Evolutionary conservation across 1,140 invertebrate species (phyloP).

Genomic region (Hermatobates lingyangjiaoensis): DNA sequence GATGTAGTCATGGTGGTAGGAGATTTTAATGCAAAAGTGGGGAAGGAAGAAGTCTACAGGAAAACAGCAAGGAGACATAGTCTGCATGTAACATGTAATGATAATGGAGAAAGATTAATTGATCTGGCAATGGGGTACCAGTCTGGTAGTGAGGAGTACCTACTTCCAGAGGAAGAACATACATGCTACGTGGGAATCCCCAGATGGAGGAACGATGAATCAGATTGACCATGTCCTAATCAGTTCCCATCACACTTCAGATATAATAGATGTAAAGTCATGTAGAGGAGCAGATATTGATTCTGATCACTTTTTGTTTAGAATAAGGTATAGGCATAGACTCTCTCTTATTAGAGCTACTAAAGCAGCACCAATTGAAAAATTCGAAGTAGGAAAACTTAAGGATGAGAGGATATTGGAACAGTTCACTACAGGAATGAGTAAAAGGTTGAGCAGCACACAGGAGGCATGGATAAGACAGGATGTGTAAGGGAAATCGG

Average conservation of each 20-base stretch:
- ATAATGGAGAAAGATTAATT: no score
- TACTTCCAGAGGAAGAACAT: conserved; percentile 13
- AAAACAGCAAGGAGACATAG: no score
- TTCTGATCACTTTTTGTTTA: conserved; percentile 11
- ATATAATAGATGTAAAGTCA: conserved; percentile 7
- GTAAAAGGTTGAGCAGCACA: not conserved
- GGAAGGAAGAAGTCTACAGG: no score
- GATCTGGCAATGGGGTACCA: no score
- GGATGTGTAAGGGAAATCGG: conserved; percentile 4
- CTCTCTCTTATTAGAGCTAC: not conserved
- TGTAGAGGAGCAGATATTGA: conserved; percentile 11
- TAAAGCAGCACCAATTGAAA: not conserved
- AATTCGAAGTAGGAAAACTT: not conserved
- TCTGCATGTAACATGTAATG: no score
- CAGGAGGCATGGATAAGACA: not conserved
- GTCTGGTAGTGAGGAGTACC: no score
- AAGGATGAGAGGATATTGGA: not conserved
- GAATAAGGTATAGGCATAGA: conserved; percentile 4
- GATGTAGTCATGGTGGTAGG: conserved; percentile 11
- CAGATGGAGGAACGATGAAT: conserved; percentile 10
- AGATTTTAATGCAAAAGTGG: conserved; percentile 12
- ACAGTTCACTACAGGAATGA: not conserved
- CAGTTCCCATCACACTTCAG: not conserved
- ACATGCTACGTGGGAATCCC: conserved; percentile 13
- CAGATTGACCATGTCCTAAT: conserved; percentile 16